Evolutionary conservation across 2,797 vertebrate species (phyloP), one percentile per base, ranked within the genome.

Genomic region (Nyctibius grandis): DNA sequence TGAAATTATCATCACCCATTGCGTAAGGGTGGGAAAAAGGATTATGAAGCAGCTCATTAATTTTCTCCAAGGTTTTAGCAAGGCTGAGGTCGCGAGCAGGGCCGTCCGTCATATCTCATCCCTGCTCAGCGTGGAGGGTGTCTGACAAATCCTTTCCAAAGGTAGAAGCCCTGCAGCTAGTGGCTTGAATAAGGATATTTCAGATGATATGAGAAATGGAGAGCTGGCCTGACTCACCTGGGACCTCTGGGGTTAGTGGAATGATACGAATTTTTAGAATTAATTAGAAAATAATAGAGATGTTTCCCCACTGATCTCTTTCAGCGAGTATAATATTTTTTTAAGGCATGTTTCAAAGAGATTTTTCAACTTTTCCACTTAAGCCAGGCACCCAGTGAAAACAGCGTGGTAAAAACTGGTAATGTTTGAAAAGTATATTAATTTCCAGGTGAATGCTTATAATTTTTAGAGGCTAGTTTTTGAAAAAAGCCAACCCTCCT

Each of bases 151-250:
- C 81, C 63, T 85, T 75, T 61, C 70, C 88, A 50, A 84, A 87
- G 47, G 54, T 31, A 68, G 77, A 70, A 91, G 12, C 50, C 54
- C 85, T 59, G 40, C 57, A 34, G 59, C 51, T 11, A 63, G 7
- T 4, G 22, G 44, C 83, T 84, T 6, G 3, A 11, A 68, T 29
- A 20, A 57, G 28, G n/a, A 11, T 60, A 26, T 84, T 72, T 53
- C 0, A 0, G 42, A 25, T 54, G 7, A 11, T 45, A 0, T 1
- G 40, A 33, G 36, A 40, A 29, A 29, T 12, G 29, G 38, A 85
- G 51, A 40, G 54, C n/a, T 57, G 75, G 34, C 34, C 74, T 26
- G 67, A 67, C 38, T 64, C 29, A 80, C 18, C 18, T 5, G 1
- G 26, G 9, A 45, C 38, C 34, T 69, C 36, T 36, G 18, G 50